A percentile compares a stretch with the other conserved stretches of the same genome.
Evolutionary conservation across 2,113 vertebrate species (phyloP).

Genomic region (Ardeotis arabs): DNA sequence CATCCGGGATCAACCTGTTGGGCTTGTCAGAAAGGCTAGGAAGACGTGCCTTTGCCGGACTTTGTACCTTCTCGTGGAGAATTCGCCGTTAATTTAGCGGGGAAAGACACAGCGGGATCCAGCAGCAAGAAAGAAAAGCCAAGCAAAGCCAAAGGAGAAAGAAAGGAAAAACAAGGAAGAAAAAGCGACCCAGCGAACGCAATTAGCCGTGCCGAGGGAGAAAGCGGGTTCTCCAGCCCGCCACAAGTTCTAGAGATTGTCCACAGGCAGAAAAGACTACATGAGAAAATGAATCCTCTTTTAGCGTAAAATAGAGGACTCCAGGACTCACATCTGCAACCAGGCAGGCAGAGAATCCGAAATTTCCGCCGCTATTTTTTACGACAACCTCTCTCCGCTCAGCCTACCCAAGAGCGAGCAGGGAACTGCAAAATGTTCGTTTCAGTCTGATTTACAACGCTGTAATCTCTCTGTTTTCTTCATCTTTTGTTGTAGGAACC

Average conservation of each 20-base stretch:
- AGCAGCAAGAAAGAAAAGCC: neutral
- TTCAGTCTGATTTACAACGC: neutral
- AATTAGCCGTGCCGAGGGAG: neutral
- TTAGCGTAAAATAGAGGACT: neutral
- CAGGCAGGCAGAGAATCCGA: neutral
- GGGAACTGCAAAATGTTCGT: neutral
- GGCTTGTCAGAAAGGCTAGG: neutral
- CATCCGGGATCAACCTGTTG: neutral
- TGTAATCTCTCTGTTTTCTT: neutral
- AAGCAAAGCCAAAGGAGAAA: neutral
- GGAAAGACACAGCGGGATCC: neutral
- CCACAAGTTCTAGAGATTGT: neutral
- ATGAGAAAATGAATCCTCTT: neutral
- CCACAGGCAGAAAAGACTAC: fast-evolving
- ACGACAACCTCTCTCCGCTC: neutral
- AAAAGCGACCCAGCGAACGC: neutral
- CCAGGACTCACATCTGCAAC: neutral
- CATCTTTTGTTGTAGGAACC: neutral
- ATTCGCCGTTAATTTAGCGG: neutral
- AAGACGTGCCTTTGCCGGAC: neutral
- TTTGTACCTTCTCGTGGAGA: neutral
- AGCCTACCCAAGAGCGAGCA: neutral
- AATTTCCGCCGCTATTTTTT: neutral
- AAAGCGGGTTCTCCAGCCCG: neutral
- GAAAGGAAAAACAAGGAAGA: neutral